A percentile compares a stretch with the other conserved stretches of the same genome.
Conservation (phyloP, 2,113 vertebrate genomes). For the Hemiprocne comata region DNA sequence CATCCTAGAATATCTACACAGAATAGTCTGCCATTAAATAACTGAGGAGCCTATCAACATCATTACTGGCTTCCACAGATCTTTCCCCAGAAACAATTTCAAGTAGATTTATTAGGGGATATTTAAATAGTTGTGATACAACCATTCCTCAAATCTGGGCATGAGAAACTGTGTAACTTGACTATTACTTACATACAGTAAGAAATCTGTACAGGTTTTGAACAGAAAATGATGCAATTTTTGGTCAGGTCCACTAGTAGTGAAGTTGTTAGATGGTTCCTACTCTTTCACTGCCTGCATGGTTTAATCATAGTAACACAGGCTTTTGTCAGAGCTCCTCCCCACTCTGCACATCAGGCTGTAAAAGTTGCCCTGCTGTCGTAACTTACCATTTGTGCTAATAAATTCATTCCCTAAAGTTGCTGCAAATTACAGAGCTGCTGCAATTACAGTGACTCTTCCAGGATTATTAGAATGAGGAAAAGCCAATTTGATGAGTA, state of each 20-base stretch:
- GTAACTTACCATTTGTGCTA: not conserved
- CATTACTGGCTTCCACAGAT: not conserved
- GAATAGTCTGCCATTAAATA: not conserved
- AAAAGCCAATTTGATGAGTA: not conserved
- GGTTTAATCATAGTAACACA: not conserved
- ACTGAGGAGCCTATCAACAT: not conserved
- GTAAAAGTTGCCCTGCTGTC: not conserved
- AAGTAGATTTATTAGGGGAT: not conserved
- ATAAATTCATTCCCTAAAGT: not conserved
- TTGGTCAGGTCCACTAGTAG: not conserved
- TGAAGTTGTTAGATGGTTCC: not conserved
- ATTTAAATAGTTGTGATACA: not conserved
- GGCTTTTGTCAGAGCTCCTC: not conserved
- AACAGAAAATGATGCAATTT: not conserved
- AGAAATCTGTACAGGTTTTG: not conserved
- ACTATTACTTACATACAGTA: accelerated
- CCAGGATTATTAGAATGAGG: not conserved
- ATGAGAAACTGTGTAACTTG: not conserved
- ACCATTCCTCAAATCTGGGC: not conserved
- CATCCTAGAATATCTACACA: not conserved
- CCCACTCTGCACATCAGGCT: not conserved
- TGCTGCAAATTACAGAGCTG: not conserved
- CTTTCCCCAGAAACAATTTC: not conserved
- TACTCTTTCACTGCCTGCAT: not conserved
- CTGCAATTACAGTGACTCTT: not conserved